A percentile compares a stretch with the other conserved stretches of the same genome.
phyloP scores from a whole-genome alignment of 1,140 invertebrate species.

The Camponotus pennsylvanicus region DNA sequence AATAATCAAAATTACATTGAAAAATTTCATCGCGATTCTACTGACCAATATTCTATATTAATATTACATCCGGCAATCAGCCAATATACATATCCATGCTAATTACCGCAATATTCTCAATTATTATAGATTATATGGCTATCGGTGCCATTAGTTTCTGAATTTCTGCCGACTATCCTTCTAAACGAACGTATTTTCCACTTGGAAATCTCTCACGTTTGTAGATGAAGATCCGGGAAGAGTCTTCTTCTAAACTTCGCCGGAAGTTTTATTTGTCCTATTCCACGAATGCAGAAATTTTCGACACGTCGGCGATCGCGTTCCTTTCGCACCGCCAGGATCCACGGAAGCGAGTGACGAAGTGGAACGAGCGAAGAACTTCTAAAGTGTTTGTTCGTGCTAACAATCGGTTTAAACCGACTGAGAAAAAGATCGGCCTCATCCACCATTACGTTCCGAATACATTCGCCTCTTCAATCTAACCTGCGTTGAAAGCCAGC shows the following conservation, averaged over 20 bases:
- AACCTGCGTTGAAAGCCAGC: not conserved
- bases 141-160: not conserved
- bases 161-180: not conserved
- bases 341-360: slow-evolving; percentile 26
- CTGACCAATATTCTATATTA: slow-evolving; percentile 5
- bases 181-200: slow-evolving; percentile 30
- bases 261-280: slow-evolving; percentile 65
- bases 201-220: slow-evolving; percentile 2
- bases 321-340: slow-evolving; percentile 28
- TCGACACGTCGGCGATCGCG: slow-evolving; percentile 46
- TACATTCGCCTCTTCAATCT: slow-evolving; percentile 44
- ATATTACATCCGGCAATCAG: slow-evolving; percentile 9
- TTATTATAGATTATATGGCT: not conserved
- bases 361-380: slow-evolving; percentile 42
- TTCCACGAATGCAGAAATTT: slow-evolving; percentile 60
- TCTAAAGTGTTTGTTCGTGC: slow-evolving; percentile 50
- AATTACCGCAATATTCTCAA: not conserved
- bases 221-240: slow-evolving; percentile 28
- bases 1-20: not conserved
- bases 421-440: not conserved
- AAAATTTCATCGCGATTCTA: not conserved
- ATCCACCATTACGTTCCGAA: slow-evolving; percentile 14
- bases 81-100: not conserved
- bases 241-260: slow-evolving; percentile 32
- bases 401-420: slow-evolving; percentile 57